A percentile compares a stretch with the other conserved stretches of the same genome.
Conservation (phyloP, 1,140 invertebrate genomes). For the Drosophila lacertosa region DNA sequence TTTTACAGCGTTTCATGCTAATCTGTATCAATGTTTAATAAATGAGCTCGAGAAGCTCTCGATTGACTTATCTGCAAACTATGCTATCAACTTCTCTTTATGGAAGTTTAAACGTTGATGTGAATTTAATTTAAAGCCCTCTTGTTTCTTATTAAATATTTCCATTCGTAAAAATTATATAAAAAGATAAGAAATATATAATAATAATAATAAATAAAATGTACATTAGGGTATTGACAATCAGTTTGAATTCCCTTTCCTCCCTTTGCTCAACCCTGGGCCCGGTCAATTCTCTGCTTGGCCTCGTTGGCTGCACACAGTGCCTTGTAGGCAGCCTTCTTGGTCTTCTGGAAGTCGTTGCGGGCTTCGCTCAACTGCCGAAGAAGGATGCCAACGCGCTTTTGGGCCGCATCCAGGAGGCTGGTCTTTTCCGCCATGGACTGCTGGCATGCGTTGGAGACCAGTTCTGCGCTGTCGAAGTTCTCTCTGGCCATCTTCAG, state of each 20-base stretch:
- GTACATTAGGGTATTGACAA: neutral
- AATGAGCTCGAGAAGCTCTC: no score
- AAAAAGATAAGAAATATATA: constrained; percentile 1
- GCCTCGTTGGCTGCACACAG: constrained; percentile 57
- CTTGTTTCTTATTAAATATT: constrained; percentile 1
- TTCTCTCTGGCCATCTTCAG: constrained; percentile 45
- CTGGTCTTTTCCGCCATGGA: constrained; percentile 33
- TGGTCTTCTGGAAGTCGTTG: constrained; percentile 47
- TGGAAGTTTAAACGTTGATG: no score
- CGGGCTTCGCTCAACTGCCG: constrained; percentile 49
- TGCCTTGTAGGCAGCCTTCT: constrained; percentile 49
- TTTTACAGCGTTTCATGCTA: no score
- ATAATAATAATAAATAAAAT: neutral
- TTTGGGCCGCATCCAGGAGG: constrained; percentile 57
- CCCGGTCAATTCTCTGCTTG: constrained; percentile 37
- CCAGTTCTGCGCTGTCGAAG: constrained; percentile 22
- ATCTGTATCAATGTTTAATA: no score
- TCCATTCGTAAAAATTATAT: constrained; percentile 16
- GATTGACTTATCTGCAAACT: no score
- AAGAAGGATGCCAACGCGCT: constrained; percentile 40
- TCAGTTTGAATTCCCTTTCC: neutral
- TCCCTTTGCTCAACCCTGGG: neutral
- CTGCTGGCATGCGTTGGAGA: constrained; percentile 45
- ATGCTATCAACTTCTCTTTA: no score
- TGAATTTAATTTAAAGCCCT: no score